Conservation (phyloP, 2,113 vertebrate species). For the Phaethornis superciliosus region DNA sequence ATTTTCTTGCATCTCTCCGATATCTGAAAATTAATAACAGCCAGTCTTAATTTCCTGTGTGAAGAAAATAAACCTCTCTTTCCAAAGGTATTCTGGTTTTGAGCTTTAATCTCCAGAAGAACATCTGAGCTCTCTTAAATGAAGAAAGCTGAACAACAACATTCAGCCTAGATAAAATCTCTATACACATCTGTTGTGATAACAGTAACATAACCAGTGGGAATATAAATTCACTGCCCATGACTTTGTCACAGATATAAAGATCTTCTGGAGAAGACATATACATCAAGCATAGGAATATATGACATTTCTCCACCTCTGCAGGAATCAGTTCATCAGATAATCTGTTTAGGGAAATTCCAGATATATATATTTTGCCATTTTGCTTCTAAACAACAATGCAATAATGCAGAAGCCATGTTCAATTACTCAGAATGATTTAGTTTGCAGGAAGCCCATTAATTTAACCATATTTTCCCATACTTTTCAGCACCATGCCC, state of each 20-base stretch:
- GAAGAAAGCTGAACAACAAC: slow-evolving; percentile 27
- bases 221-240: slow-evolving; percentile 27
- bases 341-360: slow-evolving; percentile 72
- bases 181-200: neutral
- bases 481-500: slow-evolving; percentile 79
- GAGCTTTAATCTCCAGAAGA: neutral
- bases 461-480: slow-evolving; percentile 80
- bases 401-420: slow-evolving; percentile 65
- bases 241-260: slow-evolving; percentile 5
- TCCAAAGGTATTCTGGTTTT: neutral
- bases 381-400: slow-evolving; percentile 74
- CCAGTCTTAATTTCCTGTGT: slow-evolving; percentile 68
- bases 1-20: slow-evolving; percentile 14
- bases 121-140: slow-evolving; percentile 38
- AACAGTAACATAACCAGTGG: neutral
- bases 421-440: slow-evolving; percentile 77
- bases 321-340: slow-evolving; percentile 63
- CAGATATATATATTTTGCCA: slow-evolving; percentile 67
- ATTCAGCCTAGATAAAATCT: slow-evolving; percentile 49
- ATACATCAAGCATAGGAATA: neutral
- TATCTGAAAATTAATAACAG: slow-evolving; percentile 53
- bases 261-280: slow-evolving; percentile 17
- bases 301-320: slow-evolving; percentile 64
- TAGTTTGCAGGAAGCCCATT: slow-evolving; percentile 77
- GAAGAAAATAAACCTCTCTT: slow-evolving; percentile 28